Base-by-base conservation (phyloP, 2,888 invertebrate species). In the Tuta absoluta region DNA sequence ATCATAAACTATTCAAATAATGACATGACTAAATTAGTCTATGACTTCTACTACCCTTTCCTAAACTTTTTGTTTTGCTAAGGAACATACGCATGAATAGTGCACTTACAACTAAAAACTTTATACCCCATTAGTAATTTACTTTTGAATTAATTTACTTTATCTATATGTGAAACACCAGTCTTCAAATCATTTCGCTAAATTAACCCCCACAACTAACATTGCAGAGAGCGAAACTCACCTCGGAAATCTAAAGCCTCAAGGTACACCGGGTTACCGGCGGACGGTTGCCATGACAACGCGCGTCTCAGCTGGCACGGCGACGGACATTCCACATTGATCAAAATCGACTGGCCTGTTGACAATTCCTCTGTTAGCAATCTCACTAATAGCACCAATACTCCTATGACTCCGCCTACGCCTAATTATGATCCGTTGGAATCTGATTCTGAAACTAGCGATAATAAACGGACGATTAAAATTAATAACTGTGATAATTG, bases 341-440 rank as follows among this genome's bases (percentile, higher is more conserved):
- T 92, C 2, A 86, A 85, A 67, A 87, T 92, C 1, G 91, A 92
- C 66, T 92, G 92, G 92, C 90, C 91, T 0, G 71, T 77, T 0
- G 88, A 91, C 17, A 82, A 81, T 65, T 76, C 78, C 0, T 83
- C 88, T 0, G 69, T 80, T 14, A 83, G 84, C 14, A 87, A 85
- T 45, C 68, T 89, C 0, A 89, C 85, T 0, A 79, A 81, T 0
- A 87, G 85, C 68, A 90, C 89, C 0, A 65, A 87, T 0, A 88
- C 82, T 19, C 87, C 89, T 0, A 11, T 85, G 0, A 88, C 89
- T 0, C 91, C 91, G 0, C 68, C 80, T 1, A 91, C 90, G 0
- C 90, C 91, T 0, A 67, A 80, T 0, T 92, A 92, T 56, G 91
- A 90, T n/a, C 85, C 85, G 0, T 66, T 92, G 2, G 91, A 92